phyloP scores from a whole-genome alignment of 2,113 vertebrate species.

The Cathartes aura region DNA sequence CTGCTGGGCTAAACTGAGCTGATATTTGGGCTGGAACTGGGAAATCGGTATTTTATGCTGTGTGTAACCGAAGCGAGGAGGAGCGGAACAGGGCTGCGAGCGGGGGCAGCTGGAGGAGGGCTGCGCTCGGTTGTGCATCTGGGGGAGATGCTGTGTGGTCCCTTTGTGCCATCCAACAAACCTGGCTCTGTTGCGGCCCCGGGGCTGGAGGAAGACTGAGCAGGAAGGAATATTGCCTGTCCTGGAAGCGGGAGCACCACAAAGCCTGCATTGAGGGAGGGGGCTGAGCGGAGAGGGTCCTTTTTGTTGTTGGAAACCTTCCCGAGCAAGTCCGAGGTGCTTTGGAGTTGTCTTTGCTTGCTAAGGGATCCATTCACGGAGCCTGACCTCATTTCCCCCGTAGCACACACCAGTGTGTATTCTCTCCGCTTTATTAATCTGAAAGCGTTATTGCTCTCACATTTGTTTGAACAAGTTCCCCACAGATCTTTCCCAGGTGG shows the following conservation, averaged over 20 bases:
- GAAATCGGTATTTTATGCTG: background rate
- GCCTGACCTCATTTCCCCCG: constrained; percentile 22
- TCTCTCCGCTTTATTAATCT: background rate
- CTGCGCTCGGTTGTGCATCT: background rate
- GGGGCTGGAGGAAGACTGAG: background rate
- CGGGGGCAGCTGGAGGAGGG: background rate
- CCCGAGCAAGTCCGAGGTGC: fast-evolving
- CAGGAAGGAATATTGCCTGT: constrained; percentile 32
- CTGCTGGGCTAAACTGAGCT: background rate
- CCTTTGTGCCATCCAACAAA: constrained; percentile 43
- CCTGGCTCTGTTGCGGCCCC: background rate
- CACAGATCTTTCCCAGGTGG: background rate
- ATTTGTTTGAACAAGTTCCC: background rate
- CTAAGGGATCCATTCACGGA: background rate
- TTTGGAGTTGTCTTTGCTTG: background rate
- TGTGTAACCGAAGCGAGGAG: background rate
- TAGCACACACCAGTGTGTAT: background rate
- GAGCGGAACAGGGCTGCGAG: background rate
- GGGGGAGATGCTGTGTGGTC: background rate
- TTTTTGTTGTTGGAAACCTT: constrained; percentile 2
- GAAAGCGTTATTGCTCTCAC: background rate
- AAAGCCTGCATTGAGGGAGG: constrained; percentile 29
- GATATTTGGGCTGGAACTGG: background rate
- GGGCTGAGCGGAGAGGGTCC: background rate
- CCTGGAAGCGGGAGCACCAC: background rate